Evolutionary conservation across 1,140 invertebrate genomes (phyloP).

Genomic region (Acromyrmex echinatior): DNA sequence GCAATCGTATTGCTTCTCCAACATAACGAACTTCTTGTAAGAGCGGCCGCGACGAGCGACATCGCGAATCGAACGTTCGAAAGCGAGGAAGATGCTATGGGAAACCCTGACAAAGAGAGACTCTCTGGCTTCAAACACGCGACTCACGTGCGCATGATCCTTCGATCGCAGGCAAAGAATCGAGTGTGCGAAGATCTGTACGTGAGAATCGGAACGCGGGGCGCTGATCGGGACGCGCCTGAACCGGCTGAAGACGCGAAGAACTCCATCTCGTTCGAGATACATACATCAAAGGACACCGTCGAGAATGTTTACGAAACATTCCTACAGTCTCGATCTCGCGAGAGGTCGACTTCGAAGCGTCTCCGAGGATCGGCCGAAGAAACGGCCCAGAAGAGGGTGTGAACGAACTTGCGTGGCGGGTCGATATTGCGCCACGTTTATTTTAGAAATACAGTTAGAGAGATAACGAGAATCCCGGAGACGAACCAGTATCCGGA

Average conservation of each 20-base stretch:
- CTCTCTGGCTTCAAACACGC: not conserved
- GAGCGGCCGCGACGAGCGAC: not conserved
- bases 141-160: conserved; percentile 70
- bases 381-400: not conserved
- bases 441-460: conserved; percentile 76
- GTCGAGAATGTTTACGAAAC: not conserved
- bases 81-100: conserved; percentile 18
- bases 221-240: conserved; percentile 35
- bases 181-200: conserved; percentile 64
- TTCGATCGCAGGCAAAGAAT: conserved; percentile 60
- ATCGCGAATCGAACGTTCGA: conserved; percentile 13
- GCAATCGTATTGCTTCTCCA: not conserved
- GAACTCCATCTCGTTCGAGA: conserved; percentile 38
- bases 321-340: not conserved
- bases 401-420: conserved; percentile 52
- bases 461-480: conserved; percentile 72
- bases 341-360: conserved; percentile 8
- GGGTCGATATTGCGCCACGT: conserved; percentile 62
- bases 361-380: conserved; percentile 23
- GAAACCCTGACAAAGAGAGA: conserved; percentile 53
- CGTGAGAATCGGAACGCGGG: conserved; percentile 71
- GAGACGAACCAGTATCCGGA: conserved; percentile 61
- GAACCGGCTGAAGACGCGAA: conserved; percentile 40
- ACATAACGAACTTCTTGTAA: not conserved
- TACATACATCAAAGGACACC: conserved; percentile 64